phyloP scores from a whole-genome alignment of 2,888 invertebrate species.

The Melanargia galathea region DNA sequence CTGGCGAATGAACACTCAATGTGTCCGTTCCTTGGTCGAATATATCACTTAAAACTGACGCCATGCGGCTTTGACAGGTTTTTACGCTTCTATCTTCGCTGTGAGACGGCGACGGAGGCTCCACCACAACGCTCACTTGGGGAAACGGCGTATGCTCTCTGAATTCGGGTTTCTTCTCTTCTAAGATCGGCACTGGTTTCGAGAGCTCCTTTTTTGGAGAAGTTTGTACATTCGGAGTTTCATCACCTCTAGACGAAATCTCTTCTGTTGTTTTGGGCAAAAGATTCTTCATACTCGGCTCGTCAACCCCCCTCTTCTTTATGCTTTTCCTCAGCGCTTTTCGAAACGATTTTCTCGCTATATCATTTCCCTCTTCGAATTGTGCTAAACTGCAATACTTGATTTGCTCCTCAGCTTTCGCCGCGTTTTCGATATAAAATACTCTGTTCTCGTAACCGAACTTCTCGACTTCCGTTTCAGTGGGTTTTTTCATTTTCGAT shows the following conservation, averaged over 20 bases:
- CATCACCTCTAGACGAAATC: constrained; percentile 47
- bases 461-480: constrained; percentile 77
- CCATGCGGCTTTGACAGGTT: constrained; percentile 69
- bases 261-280: constrained; percentile 66
- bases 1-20: constrained; percentile 70
- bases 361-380: constrained; percentile 92
- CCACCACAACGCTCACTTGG: constrained; percentile 87
- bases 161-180: constrained; percentile 31
- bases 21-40: constrained; percentile 73
- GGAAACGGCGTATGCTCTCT: constrained; percentile 69
- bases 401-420: constrained; percentile 81
- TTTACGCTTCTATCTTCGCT: constrained; percentile 81
- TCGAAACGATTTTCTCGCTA: constrained; percentile 89
- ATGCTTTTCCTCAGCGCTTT: constrained; percentile 71
- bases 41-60: constrained; percentile 72
- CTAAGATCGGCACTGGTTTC: constrained; percentile 25
- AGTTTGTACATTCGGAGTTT: constrained; percentile 43
- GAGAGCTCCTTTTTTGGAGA: constrained; percentile 35
- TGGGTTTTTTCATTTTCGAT: constrained; percentile 72
- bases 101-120: constrained; percentile 88
- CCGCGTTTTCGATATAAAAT: constrained; percentile 81
- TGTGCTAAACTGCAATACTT: constrained; percentile 91
- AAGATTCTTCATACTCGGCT: constrained; percentile 59
- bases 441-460: constrained; percentile 89
- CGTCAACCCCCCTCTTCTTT: constrained; percentile 67